Evolutionary conservation across 2,888 invertebrate genomes (phyloP), one percentile per base, ranked within the genome.

Genomic region (Rhamnusium bicolor): DNA sequence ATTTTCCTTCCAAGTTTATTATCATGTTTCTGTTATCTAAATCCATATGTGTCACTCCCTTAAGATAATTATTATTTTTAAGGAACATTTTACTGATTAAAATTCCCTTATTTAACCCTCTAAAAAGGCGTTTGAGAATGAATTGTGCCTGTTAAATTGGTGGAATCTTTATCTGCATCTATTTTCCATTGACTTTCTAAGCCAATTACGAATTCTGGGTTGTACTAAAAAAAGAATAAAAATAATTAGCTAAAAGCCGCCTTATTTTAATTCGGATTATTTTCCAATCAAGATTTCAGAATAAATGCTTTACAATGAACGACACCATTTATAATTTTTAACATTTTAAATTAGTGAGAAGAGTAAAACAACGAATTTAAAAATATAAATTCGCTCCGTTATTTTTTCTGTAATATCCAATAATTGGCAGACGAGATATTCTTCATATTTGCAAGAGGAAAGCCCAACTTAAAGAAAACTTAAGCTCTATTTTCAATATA

Each of bases 121-220:
- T 88, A 72, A 94, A n/a, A 92, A 0, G 95, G 95, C 10, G 93
- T 93, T 0, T 91, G 86, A 24, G 94, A 86, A 2, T 90, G 90
- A 0, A 95, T 89, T 56, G 90, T 90, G 21, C 94, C 94, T 0
- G 93, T 92, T 21, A 95, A 86, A 83, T 94, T 94, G 72, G 91
- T 91, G 73, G 90, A 91, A 0, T 86, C 86, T 0, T 84, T 84
- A 32, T 91, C 90, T 68, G 89, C 90, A 40, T 91, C 88, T 0
- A 94, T 80, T 12, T 90, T 89, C 95, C 95, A 95, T 0, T 91
- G 89, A 0, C 95, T 95, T 81, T 92, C 92, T 6, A 94, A 88
- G 86, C 92, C 91, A 63, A 95, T 91, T 0, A 91, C 85, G 54
- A 93, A 93, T 69, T 92, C 91, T 53, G 93, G 93, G 78, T 92